Base-by-base conservation (phyloP, 2,888 invertebrate species). In the Autographa pulchrina region DNA sequence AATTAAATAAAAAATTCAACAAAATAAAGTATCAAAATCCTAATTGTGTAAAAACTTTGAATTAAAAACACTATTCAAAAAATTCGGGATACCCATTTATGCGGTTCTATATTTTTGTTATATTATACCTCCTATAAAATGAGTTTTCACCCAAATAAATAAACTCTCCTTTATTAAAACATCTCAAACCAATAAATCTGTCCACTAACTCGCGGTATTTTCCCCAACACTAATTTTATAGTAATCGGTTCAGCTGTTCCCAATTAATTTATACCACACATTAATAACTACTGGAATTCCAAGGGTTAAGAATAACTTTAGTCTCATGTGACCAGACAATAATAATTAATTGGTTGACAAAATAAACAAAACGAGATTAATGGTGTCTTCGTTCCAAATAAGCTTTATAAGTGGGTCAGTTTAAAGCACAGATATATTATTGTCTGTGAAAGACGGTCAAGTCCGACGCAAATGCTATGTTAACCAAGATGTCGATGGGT, bases 271-370 rank as follows among this genome's bases (percentile, higher is more conserved):
- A 20, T 9, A 20, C 8, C 9, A 54, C 20, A 20, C 54, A 54
- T 20, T 18, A 54, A 54, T 54, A 54, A 54, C 54, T 2, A 20
- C 54, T 54, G 54, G 54, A 54, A 54, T 20, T 54, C 54, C 52
- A 20, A 9, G 52, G 20, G 11, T 54, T 54, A n/a, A 43, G 16
- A 43, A 43, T 43, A 43, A 16, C 43, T 43, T 16, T 2, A 16
- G 43, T 16, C 14, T 43, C 14, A 2, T 5, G 14, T 14, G 14
- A 14, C 7, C 6, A 52, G 18, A 54, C 54, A 54, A 54, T 54
- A 5, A 6, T 18, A 54, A 54, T 54, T 20, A 20, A 54, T 18
- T 54, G 43, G 8, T 54, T 5, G 20, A 54, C 20, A 54, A 20
- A 54, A 54, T 54, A 54, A 20, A 54, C 7, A 54, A 54, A 54